A percentile compares a stretch with the other conserved stretches of the same genome.
These are phyloP conservation scores for Hemicentrotus pulcherrimus DNA, from an alignment of 35 echinoderm and acorn worm species.

Conservation along the genomic window DNA sequence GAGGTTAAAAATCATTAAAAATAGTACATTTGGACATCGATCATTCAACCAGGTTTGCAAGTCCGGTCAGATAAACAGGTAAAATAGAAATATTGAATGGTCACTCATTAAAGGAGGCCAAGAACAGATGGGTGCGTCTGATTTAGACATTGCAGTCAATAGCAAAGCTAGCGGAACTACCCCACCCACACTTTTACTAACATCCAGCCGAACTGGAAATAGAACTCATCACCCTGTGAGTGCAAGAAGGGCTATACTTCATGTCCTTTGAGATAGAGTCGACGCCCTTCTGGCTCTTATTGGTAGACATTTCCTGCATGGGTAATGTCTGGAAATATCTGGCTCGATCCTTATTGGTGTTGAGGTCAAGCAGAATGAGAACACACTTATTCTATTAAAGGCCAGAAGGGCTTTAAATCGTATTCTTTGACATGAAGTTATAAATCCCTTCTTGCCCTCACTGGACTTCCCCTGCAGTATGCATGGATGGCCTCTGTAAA, in stretches of 20 bases:
- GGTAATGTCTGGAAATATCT: too few relatives aligned
- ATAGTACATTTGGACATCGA: not conserved
- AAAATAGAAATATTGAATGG: not conserved
- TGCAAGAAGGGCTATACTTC: not conserved
- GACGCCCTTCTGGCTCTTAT: too few relatives aligned
- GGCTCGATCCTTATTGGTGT: too few relatives aligned
- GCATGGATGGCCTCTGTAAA: not conserved
- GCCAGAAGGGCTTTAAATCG: too few relatives aligned
- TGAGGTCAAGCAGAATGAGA: too few relatives aligned
- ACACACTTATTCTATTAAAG: too few relatives aligned
- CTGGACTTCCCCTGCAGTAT: not conserved
- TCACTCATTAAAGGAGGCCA: not conserved
- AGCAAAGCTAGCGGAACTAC: not conserved
- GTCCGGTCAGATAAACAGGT: not conserved
- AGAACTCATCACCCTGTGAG: not conserved
- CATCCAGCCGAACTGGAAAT: not conserved
- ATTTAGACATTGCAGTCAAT: not conserved
- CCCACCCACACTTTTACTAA: constrained; percentile 8
- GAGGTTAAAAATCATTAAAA: not conserved
- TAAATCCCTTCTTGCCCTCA: too few relatives aligned
- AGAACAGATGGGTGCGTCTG: not conserved
- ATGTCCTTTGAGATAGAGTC: not conserved
- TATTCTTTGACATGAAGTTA: too few relatives aligned
- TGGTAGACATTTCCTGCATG: too few relatives aligned
- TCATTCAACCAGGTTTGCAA: not conserved